These are phyloP conservation scores for Darevskia mixta DNA, from an alignment of 2,797 vertebrate genomes.

Conservation along the genomic window DNA sequence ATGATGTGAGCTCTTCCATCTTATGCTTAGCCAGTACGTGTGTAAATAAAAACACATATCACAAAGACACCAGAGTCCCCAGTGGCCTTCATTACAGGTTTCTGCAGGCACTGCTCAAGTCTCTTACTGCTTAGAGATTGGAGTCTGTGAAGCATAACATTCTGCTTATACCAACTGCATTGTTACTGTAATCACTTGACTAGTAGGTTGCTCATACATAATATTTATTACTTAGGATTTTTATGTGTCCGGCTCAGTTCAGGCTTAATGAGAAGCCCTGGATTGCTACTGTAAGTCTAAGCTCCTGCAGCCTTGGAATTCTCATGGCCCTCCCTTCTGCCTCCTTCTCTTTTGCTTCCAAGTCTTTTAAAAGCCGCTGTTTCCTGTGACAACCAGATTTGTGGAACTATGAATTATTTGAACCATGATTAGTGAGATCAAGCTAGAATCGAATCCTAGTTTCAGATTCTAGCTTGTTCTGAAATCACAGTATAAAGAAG, in stretches of 20 bases:
- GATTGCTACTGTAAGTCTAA: neutral
- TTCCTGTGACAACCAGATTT: neutral
- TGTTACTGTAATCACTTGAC: neutral
- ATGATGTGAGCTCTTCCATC: too few species aligned
- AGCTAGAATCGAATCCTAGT: neutral
- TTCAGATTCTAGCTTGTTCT: neutral
- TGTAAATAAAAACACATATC: too few species aligned
- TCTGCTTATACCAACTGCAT: neutral
- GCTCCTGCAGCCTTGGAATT: neutral
- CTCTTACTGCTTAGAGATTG: too few species aligned
- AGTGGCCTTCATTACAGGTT: too few species aligned
- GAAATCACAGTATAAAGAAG: neutral
- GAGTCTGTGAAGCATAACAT: neutral
- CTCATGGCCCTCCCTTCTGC: too few species aligned
- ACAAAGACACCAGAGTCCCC: too few species aligned
- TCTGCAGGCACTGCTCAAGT: too few species aligned
- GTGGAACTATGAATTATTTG: neutral
- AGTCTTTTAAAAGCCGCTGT: neutral
- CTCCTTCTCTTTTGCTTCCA: neutral
- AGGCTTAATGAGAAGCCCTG: neutral
- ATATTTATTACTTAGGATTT: neutral
- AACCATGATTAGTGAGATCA: neutral
- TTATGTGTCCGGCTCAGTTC: neutral
- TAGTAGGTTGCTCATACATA: neutral
- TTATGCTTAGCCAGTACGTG: too few species aligned